Evolutionary conservation across 2,888 invertebrate genomes (phyloP).

Genomic region (Luffia ferchaultella): DNA sequence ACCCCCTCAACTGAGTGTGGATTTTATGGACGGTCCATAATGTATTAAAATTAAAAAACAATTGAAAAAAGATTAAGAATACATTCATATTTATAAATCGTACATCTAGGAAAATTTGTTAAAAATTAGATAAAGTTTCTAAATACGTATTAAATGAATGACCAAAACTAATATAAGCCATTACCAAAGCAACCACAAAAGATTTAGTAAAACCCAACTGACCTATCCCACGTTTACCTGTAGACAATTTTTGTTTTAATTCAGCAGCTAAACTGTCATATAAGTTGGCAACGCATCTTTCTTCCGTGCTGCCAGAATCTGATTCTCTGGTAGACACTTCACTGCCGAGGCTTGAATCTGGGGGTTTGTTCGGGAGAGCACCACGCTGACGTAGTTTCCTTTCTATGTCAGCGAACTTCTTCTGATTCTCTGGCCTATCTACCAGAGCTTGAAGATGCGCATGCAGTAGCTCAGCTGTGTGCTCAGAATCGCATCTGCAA

Average conservation of each 20-base stretch:
- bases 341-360: slow-evolving; percentile 79
- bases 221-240: slow-evolving; percentile 62
- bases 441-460: slow-evolving; percentile 84
- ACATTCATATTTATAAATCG: too few species aligned
- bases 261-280: slow-evolving; percentile 95
- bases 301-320: slow-evolving; percentile 76
- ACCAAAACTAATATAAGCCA: not conserved
- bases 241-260: slow-evolving; percentile 72
- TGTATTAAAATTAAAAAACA: too few species aligned
- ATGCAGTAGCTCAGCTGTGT: slow-evolving; percentile 88
- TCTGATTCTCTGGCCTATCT: slow-evolving; percentile 84
- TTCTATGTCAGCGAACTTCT: slow-evolving; percentile 86
- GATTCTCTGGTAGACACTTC: slow-evolving; percentile 75
- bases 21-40: too few species aligned
- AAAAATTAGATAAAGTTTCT: too few species aligned
- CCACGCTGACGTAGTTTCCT: slow-evolving; percentile 51
- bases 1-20: too few species aligned
- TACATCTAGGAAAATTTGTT: too few species aligned
- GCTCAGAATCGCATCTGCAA: slow-evolving; percentile 84
- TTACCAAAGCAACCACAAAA: not conserved
- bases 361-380: slow-evolving; percentile 67
- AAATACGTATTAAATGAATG: not conserved
- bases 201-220: slow-evolving; percentile 30
- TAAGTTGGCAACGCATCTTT: slow-evolving; percentile 75
- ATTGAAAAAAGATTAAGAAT: too few species aligned